A percentile compares a stretch with the other conserved stretches of the same genome.
phyloP scores from a whole-genome alignment of 2,888 invertebrate species.

The Eulithis testata region DNA sequence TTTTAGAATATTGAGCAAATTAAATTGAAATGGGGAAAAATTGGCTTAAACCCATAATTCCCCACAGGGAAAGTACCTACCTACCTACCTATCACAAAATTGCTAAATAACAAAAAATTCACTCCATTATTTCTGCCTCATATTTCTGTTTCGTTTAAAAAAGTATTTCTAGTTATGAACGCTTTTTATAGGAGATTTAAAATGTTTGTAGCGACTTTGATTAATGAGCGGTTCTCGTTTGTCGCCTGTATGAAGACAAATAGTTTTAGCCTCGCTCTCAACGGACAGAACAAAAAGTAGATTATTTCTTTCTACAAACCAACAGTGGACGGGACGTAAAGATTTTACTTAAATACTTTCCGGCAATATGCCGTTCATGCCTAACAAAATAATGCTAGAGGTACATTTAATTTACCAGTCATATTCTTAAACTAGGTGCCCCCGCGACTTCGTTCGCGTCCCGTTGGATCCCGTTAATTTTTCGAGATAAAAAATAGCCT shows the following conservation, averaged over 20 bases:
- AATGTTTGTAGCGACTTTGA: conserved; percentile 53
- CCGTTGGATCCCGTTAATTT: too few species aligned
- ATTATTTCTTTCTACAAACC: conserved; percentile 24
- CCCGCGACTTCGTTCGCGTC: too few species aligned
- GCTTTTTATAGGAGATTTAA: conserved; percentile 33
- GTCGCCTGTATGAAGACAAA: conserved; percentile 61
- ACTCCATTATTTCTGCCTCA: background rate
- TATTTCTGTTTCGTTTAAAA: conserved; percentile 14
- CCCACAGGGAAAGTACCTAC: too few species aligned
- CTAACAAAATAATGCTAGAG: too few species aligned
- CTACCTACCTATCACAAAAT: background rate
- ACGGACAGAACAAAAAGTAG: conserved; percentile 34
- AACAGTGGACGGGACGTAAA: background rate
- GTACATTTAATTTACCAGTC: too few species aligned
- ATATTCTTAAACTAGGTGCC: too few species aligned
- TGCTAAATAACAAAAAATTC: conserved; percentile 16
- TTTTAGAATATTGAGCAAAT: too few species aligned
- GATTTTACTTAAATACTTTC: conserved; percentile 1
- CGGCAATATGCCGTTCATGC: too few species aligned
- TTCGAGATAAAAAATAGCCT: too few species aligned
- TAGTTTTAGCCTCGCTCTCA: conserved; percentile 46
- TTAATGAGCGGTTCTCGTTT: conserved; percentile 57
- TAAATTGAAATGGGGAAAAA: too few species aligned
- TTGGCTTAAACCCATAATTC: too few species aligned
- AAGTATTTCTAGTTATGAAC: conserved; percentile 32